These are phyloP conservation scores for Parus major DNA, from an alignment of 2,113 vertebrate species.

Conservation along the genomic window DNA sequence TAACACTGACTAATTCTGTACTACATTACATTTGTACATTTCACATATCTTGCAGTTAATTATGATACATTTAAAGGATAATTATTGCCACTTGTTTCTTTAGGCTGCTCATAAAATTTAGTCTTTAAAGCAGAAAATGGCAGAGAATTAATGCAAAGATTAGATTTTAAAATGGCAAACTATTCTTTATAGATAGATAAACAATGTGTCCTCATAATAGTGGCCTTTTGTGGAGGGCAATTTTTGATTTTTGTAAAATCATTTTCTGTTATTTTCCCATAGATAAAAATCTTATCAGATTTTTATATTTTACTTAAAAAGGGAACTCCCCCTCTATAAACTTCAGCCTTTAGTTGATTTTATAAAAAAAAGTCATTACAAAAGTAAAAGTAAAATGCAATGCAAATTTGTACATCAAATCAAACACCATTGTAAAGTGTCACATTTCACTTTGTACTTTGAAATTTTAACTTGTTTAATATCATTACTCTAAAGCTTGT, in stretches of 20 bases:
- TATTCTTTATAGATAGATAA: neutral
- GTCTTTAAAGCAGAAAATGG: neutral
- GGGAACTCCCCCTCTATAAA: neutral
- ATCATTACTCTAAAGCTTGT: neutral
- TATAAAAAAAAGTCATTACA: neutral
- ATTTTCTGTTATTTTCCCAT: neutral
- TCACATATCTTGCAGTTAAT: neutral
- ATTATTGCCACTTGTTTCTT: neutral
- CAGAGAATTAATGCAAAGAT: neutral
- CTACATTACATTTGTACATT: neutral
- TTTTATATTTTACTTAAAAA: constrained; percentile 26
- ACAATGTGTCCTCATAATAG: neutral
- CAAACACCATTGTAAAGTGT: neutral
- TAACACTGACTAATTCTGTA: neutral
- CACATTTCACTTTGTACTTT: neutral
- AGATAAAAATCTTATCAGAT: neutral
- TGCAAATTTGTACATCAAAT: neutral
- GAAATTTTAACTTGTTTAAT: constrained; percentile 17
- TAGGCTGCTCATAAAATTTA: neutral
- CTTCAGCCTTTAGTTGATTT: neutral
- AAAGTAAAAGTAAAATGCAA: neutral
- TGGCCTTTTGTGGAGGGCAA: neutral
- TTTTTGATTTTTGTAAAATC: neutral
- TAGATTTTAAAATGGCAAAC: neutral
- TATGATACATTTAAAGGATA: neutral